Conservation (phyloP, 2,113 vertebrate species). For the Seriola aureovittata region DNA sequence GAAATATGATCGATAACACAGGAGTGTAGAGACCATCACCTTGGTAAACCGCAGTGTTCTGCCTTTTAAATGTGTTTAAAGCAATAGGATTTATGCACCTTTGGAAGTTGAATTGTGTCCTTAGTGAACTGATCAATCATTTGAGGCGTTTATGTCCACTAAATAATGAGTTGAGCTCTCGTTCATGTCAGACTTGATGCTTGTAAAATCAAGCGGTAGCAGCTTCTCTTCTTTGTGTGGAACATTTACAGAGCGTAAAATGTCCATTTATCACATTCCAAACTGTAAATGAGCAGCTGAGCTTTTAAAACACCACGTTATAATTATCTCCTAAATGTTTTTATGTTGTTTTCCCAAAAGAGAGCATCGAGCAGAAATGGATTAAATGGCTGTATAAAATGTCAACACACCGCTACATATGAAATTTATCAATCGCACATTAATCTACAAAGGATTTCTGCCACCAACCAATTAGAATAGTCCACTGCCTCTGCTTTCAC, state of each 20-base stretch:
- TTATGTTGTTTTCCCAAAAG: not conserved
- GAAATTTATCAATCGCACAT: not conserved
- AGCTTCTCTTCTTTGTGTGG: not conserved
- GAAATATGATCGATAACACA: slow-evolving; percentile 41
- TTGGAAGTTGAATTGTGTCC: slow-evolving; percentile 5
- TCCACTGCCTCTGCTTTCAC: not conserved
- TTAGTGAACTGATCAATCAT: slow-evolving; percentile 15
- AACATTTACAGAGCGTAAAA: not conserved
- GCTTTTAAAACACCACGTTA: not conserved
- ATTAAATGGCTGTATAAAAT: not conserved
- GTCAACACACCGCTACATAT: not conserved
- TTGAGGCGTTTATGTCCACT: not conserved
- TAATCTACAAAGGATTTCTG: slow-evolving; percentile 1
- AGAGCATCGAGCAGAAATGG: not conserved
- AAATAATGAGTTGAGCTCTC: slow-evolving; percentile 31
- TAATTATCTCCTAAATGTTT: not conserved
- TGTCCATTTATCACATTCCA: not conserved
- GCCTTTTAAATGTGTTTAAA: slow-evolving; percentile 9
- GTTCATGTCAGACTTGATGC: slow-evolving; percentile 15
- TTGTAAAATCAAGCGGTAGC: not conserved
- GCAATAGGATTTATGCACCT: slow-evolving; percentile 22
- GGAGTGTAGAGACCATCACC: not conserved
- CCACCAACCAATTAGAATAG: not conserved
- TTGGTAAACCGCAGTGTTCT: slow-evolving; percentile 16
- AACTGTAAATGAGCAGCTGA: not conserved